Evolutionary conservation across 2,797 vertebrate genomes (phyloP), one percentile per base, ranked within the genome.

Genomic region (Naso thynnoides): DNA sequence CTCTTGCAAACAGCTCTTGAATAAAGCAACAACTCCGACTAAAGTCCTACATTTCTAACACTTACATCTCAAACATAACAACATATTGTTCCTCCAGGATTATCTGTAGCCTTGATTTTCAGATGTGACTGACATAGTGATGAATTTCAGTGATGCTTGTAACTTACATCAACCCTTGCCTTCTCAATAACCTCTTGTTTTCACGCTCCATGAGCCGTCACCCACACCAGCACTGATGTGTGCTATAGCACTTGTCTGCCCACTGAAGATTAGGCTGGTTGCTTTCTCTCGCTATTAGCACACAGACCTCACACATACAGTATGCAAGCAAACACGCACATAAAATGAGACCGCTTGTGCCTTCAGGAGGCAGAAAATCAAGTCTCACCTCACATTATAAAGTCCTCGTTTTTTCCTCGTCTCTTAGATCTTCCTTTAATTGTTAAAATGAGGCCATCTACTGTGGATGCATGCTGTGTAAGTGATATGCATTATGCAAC

Each of bases 371-470:
- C 36, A n/a, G 54, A 45, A 69, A 69, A 75, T 76, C 45, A 66
- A 67, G 54, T 78, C 56, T 79, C 41, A 57, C 63, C 16, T 58
- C 39, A 53, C 1, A 70, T 74, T 68, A 83, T 78, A 44, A 57
- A 67, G 45, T 73, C 24, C 23, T 56, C 23, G 44, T 79, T 44
- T 53, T 68, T 53, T 38, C 31, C 59, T 54, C 38, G 15, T 56
- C 53, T 80, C 63, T 85, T 59, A 60, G 49, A 81, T 76, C 65
- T 67, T 39, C 26, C 44, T 73, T 55, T 83, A 73, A 76, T 84
- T 73, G 73, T 76, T 78, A 6, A 80, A 87, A 80, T 29, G 48
- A 82, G 64, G 66, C 73, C 88, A 82, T 79, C 79, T 65, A 29
- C 36, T 52, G 56, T 44, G 33, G 9, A 29, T 63, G 56, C 75